Percentiles rank a stretch among this genome's conserved stretches.
These are phyloP conservation scores for Phengaris alcon DNA, from an alignment of 2,888 invertebrate species.

Conservation along the genomic window DNA sequence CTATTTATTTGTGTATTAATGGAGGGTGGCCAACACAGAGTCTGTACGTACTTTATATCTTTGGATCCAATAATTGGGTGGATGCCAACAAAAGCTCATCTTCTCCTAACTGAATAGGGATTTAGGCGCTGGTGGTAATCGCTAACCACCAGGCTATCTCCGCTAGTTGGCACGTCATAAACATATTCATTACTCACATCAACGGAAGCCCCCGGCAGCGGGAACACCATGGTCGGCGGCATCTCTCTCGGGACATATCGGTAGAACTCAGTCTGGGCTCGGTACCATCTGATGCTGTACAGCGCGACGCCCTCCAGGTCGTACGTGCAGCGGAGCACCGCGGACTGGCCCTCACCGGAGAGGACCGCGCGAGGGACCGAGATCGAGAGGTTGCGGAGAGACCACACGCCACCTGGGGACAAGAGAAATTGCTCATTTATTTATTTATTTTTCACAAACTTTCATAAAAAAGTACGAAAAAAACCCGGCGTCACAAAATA, in stretches of 20 bases:
- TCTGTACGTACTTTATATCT: too few species aligned
- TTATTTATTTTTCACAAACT: not conserved
- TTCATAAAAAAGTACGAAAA: too few species aligned
- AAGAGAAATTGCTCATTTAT: not conserved
- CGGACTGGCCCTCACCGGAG: constrained; percentile 73
- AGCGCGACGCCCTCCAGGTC: constrained; percentile 82
- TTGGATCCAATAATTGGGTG: too few species aligned
- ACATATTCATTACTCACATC: constrained; percentile 79
- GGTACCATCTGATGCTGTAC: constrained; percentile 88
- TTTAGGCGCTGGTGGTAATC: too few species aligned
- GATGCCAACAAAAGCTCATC: too few species aligned
- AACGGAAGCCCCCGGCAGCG: constrained; percentile 83
- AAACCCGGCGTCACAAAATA: too few species aligned
- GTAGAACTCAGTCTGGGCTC: constrained; percentile 86
- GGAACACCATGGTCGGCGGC: constrained; percentile 84
- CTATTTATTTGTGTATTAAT: too few species aligned
- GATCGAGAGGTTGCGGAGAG: constrained; percentile 68
- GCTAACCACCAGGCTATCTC: too few species aligned
- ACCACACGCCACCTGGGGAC: constrained; percentile 67
- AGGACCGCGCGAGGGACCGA: constrained; percentile 78
- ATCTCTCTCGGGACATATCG: constrained; percentile 85
- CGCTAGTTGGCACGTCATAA: too few species aligned
- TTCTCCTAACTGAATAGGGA: too few species aligned
- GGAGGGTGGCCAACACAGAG: too few species aligned
- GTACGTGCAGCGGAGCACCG: constrained; percentile 78